Evolutionary conservation across 30 jellyfish, hydroid and myxozoan genomes (phyloP).

Genomic region (Cassiopea andromeda): DNA sequence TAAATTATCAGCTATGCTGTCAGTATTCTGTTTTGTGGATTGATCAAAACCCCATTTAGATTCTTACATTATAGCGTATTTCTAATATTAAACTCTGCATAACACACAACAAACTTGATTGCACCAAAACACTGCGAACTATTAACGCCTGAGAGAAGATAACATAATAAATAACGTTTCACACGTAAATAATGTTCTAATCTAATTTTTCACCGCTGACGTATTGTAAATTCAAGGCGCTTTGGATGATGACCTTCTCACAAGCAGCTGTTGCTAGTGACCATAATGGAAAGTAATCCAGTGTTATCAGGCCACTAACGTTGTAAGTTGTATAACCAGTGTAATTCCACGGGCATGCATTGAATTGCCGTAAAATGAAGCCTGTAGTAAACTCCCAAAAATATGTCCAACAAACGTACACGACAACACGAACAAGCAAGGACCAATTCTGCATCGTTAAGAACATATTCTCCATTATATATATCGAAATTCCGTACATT

Average conservation of each 20-base stretch:
- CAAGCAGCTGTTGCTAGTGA: conserved; percentile 85
- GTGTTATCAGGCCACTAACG: conserved; percentile 85
- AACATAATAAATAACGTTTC: not conserved
- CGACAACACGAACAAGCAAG: conserved; percentile 67
- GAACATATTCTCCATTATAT: conserved; percentile 77
- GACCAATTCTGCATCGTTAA: conserved; percentile 44
- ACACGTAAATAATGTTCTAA: not conserved
- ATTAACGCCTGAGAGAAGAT: too few species aligned
- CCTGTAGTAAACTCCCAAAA: conserved; percentile 93
- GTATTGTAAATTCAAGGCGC: conserved; percentile 75
- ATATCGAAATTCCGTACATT: conserved; percentile 80
- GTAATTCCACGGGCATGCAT: conserved; percentile 98
- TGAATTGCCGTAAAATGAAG: conserved; percentile 71
- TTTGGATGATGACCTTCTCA: conserved; percentile 74
- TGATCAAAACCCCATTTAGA: too few species aligned
- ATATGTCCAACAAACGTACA: conserved; percentile 91
- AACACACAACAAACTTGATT: too few species aligned
- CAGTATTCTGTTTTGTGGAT: too few species aligned
- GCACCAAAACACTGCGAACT: too few species aligned
- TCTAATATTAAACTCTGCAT: too few species aligned
- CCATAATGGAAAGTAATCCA: conserved; percentile 96
- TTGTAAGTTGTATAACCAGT: conserved; percentile 83
- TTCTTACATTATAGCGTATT: too few species aligned
- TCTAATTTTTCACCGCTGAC: conserved; percentile 9
- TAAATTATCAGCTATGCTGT: too few species aligned